Evolutionary conservation across 2,797 vertebrate genomes (phyloP).

Genomic region (Morus bassanus): DNA sequence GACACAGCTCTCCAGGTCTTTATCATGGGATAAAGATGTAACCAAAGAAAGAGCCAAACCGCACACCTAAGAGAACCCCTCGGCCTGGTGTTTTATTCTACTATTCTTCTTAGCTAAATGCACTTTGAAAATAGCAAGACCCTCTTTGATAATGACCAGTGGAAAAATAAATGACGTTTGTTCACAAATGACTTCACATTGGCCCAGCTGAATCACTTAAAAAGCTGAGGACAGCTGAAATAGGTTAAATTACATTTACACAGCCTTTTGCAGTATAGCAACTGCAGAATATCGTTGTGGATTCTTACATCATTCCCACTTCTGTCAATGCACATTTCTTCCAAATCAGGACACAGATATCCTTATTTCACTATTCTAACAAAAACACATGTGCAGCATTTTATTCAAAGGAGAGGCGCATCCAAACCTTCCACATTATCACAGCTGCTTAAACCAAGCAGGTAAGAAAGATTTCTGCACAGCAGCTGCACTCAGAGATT

Average conservation of each 20-base stretch:
- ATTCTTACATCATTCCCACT: not conserved
- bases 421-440: not conserved
- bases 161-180: not conserved
- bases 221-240: not conserved
- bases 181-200: not conserved
- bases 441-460: not conserved
- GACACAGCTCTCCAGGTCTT: not conserved
- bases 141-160: not conserved
- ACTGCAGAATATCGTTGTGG: too few species aligned
- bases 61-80: not conserved
- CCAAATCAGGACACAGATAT: not conserved
- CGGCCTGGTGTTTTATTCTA: not conserved
- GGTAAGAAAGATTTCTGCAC: not conserved
- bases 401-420: not conserved
- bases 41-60: not conserved
- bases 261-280: not conserved
- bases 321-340: not conserved
- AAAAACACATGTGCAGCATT: not conserved
- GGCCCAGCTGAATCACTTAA: not conserved
- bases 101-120: not conserved
- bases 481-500: not conserved
- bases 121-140: not conserved
- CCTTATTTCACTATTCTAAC: not conserved
- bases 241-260: not conserved
- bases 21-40: not conserved